Evolutionary conservation across 2,888 invertebrate genomes (phyloP), one percentile per base, ranked within the genome.

Genomic region (Tinea pellionella): DNA sequence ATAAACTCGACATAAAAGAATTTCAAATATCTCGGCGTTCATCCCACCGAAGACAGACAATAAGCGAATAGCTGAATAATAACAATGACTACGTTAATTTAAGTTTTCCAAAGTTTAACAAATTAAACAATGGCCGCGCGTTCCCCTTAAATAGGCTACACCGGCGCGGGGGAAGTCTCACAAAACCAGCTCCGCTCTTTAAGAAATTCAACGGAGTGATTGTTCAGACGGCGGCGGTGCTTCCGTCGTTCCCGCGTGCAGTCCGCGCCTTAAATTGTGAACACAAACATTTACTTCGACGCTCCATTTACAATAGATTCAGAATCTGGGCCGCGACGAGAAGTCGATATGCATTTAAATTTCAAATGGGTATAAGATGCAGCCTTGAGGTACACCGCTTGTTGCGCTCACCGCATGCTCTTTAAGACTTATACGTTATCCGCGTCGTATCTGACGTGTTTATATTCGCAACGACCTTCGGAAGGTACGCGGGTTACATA

Each of bases 321-420:
- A 41, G 58, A 58, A 58, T 43, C 59, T 59, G 47, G 43, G 59
- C 59, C 47, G 13, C 24, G 24, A 58, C 18, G 30, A 19, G 24
- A 16, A 18, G 53, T 53, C 53, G 53, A 53, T 53, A 24, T 24
- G 63, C 63, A 76, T 78, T 78, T 76, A 72, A 74, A 77, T 73
- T 72, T 4, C 71, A 78, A 75, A 78, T 15, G 68, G 64, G 43
- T 68, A 66, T 61, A 69, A 67, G 62, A 61, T 62, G 63, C 67
- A 66, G 65, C 72, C 74, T 74, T 74, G 75, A 61, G 63, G 67
- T 64, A 71, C 67, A 63, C 68, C 70, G 37, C 37, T 69, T 47
- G 47, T 15, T 47, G 15, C 47, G 47, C 15, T 47, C 47, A 16
- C 18, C 9, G 18, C 18, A 47, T 15, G 15, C 43, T 8, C 47